Base-by-base conservation (phyloP, 1,140 invertebrate species). In the Paraescarpia echinospica region DNA sequence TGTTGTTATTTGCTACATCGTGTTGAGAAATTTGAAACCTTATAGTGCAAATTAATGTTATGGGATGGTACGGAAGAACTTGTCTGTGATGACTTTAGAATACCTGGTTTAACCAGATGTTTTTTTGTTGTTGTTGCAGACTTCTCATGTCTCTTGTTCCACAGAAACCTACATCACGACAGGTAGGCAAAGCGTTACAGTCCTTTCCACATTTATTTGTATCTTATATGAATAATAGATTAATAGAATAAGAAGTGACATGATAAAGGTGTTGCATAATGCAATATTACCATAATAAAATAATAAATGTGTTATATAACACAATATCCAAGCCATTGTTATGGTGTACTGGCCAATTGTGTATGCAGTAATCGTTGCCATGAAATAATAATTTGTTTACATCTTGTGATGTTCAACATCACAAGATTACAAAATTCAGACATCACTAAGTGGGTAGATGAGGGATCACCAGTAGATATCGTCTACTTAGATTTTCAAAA, bases 131-230 rank as follows among this genome's bases (percentile, higher is more conserved):
- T 92, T 92, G 41, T 94, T 94, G n/a, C 92, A 95, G 95, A 89
- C 93, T 96, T 89, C 33, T 96, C 9, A 93, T 93, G 34, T 95
- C 95, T n/a, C 92, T 96, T 34, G 93, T 96, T 27, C 95, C 95
- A 91, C 93, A 94, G 89, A 94, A 92, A 77, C 94, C 94, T 31
- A 94, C 94, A 91, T 91, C 35, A 88, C n/a, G 33, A 31, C 48
- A 93, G 51, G 48, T 35, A 51, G 34, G 34, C 34, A 31, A 31
- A 31, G 27, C 59, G 22, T 77, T 18, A 27, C 18, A 77, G 14
- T 12, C 34, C n/a, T 89, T 77, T 33, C 33, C 34, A 88, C 2
- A 31, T n/a, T 27, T 51, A 92, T 31, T 51, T 41, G 35, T 92
- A 77, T 77, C 22, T 22, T 12, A 2, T 77, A 77, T 77, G 59